These are phyloP conservation scores for Oxytorus armatus DNA, from an alignment of 2,888 invertebrate species.

Conservation along the genomic window DNA sequence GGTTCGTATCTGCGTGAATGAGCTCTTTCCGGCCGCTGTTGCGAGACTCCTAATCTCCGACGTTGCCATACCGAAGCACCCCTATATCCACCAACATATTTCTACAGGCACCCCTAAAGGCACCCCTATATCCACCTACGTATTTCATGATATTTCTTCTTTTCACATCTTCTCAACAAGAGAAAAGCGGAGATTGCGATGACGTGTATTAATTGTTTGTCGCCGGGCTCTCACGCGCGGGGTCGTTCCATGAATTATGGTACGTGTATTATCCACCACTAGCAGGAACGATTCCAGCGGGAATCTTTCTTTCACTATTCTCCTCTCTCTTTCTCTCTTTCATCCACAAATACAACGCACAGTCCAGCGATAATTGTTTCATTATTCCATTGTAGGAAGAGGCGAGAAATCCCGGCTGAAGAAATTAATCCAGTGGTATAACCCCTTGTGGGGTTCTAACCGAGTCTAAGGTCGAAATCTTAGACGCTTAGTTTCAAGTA, in stretches of 20 bases:
- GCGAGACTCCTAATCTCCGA: conserved; percentile 40
- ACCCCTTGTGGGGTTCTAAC: conserved; percentile 40
- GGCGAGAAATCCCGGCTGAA: conserved; percentile 5
- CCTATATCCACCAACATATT: conserved; percentile 27
- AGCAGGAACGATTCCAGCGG: conserved; percentile 14
- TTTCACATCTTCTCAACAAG: conserved; percentile 13
- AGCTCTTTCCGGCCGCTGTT: conserved; percentile 38
- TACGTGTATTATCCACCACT: conserved; percentile 22
- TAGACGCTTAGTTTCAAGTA: conserved; percentile 11
- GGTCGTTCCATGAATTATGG: conserved; percentile 48
- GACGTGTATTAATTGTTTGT: conserved; percentile 56
- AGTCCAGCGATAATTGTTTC: conserved; percentile 50
- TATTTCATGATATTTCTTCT: conserved; percentile 45
- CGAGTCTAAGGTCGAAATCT: conserved; percentile 28
- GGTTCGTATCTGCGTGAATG: conserved; percentile 24
- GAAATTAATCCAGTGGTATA: conserved; percentile 46
- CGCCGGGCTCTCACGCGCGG: conserved; percentile 9
- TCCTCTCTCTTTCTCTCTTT: background rate
- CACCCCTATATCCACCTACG: background rate
- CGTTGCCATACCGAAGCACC: background rate
- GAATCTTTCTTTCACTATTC: background rate
- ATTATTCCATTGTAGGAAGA: conserved; percentile 15
- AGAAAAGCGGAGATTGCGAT: conserved; percentile 5
- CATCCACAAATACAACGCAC: background rate
- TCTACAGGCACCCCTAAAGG: conserved; percentile 19